phyloP scores from a whole-genome alignment of 2,113 vertebrate species.

The Bolborhynchus lineola region DNA sequence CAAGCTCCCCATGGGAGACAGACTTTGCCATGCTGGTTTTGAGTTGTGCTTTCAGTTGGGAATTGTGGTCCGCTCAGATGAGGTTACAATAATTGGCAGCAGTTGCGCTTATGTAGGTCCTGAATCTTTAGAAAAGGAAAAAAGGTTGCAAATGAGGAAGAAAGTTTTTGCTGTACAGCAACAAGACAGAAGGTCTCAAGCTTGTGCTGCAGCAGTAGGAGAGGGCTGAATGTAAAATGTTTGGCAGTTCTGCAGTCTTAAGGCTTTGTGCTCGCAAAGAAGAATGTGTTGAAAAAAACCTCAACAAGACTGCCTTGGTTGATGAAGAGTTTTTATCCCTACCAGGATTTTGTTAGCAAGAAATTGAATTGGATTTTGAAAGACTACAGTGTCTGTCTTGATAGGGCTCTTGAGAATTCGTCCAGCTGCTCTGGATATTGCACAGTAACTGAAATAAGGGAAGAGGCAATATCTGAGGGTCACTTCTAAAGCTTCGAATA shows the following conservation, averaged over 20 bases:
- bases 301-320: background rate
- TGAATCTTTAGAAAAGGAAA: background rate
- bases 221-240: background rate
- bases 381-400: background rate
- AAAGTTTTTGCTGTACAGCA: background rate
- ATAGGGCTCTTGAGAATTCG: background rate
- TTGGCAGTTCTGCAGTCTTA: background rate
- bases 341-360: background rate
- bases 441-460: background rate
- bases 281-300: background rate
- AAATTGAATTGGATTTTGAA: background rate
- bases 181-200: background rate
- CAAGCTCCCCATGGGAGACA: background rate
- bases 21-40: background rate
- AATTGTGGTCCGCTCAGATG: background rate
- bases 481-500: background rate
- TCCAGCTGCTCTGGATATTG: background rate
- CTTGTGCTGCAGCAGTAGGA: background rate
- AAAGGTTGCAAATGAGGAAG: background rate
- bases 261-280: background rate
- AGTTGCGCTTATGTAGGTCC: background rate
- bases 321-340: background rate
- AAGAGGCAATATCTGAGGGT: background rate
- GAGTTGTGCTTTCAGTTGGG: background rate
- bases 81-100: background rate